Evolutionary conservation across 2,888 invertebrate genomes (phyloP).

Genomic region (Drosophila aldrichi): DNA sequence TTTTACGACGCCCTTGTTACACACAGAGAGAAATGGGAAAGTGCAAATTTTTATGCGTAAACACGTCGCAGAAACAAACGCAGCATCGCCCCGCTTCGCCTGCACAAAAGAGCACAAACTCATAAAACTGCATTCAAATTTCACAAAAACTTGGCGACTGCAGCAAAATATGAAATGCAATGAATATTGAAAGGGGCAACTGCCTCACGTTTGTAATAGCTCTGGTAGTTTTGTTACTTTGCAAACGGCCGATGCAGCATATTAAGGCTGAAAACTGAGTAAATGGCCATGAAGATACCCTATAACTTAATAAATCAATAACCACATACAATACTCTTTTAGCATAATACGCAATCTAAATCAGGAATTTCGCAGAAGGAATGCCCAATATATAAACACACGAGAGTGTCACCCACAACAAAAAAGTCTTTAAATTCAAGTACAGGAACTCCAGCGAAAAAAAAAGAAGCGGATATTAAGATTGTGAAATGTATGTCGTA

Average conservation of each 20-base stretch:
- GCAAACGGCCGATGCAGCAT: background rate
- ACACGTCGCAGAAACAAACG: slow-evolving; percentile 62
- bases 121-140: slow-evolving; percentile 66
- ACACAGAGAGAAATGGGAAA: slow-evolving; percentile 20
- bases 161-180: slow-evolving; percentile 14
- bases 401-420: background rate
- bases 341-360: background rate
- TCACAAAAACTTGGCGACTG: slow-evolving; percentile 37
- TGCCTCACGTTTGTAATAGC: slow-evolving; percentile 39
- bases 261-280: too few species aligned
- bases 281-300: background rate
- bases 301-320: background rate
- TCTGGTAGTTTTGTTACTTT: slow-evolving; percentile 9
- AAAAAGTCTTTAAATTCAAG: slow-evolving; percentile 46
- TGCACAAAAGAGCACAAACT: slow-evolving; percentile 29
- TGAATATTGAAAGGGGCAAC: slow-evolving; percentile 31
- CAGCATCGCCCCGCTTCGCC: slow-evolving; percentile 33
- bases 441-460: slow-evolving; percentile 18
- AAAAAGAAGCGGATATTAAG: slow-evolving; percentile 12
- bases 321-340: background rate
- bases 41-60: slow-evolving; percentile 66
- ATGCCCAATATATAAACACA: background rate
- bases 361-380: background rate
- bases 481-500: slow-evolving; percentile 47
- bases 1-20: slow-evolving; percentile 26